Conservation (phyloP, 2,888 invertebrate genomes). For the Tetanocera ferruginea region DNA sequence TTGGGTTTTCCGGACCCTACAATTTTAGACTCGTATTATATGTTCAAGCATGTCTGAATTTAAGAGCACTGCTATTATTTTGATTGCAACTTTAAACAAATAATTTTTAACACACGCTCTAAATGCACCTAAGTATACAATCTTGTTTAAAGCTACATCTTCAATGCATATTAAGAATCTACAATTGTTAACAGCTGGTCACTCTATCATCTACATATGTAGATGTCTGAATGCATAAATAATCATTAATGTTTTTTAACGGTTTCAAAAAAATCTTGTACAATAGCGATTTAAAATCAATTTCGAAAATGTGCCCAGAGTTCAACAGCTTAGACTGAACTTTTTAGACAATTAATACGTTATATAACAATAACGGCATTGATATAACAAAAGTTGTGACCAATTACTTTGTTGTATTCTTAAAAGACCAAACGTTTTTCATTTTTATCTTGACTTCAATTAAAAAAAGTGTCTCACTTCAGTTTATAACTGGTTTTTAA, state of each 20-base stretch:
- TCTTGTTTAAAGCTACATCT: too few species aligned
- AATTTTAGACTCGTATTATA: too few species aligned
- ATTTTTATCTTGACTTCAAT: constrained; percentile 13
- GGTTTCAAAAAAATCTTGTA: background rate
- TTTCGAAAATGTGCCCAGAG: background rate
- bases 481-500: constrained; percentile 54
- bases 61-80: too few species aligned
- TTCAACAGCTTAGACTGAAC: background rate
- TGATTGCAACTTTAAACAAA: too few species aligned
- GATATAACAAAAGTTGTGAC: background rate
- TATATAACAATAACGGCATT: background rate
- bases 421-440: constrained; percentile 1
- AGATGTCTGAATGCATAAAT: too few species aligned
- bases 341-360: background rate
- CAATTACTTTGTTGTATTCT: background rate
- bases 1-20: too few species aligned
- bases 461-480: constrained; percentile 21
- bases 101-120: too few species aligned
- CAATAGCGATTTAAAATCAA: background rate
- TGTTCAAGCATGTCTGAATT: too few species aligned
- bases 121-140: too few species aligned
- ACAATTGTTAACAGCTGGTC: background rate
- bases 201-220: too few species aligned
- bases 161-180: too few species aligned
- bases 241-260: background rate